phyloP scores from a whole-genome alignment of 1,140 invertebrate genomes.

The Rhizoglyphus robini region DNA sequence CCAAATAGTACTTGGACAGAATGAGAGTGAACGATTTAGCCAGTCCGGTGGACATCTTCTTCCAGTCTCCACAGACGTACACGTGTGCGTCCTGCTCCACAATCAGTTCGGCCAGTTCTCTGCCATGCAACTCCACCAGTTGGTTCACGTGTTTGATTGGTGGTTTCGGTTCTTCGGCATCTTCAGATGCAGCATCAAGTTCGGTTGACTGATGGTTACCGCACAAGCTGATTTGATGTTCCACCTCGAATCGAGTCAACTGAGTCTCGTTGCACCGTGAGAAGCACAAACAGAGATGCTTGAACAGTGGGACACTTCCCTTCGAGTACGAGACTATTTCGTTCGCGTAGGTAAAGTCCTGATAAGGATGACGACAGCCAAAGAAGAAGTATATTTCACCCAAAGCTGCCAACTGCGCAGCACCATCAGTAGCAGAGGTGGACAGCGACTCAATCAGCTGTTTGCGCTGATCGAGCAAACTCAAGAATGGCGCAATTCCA shows the following conservation, averaged over 20 bases:
- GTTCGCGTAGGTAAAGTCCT: constrained; percentile 47
- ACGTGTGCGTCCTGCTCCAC: constrained; percentile 42
- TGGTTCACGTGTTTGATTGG: constrained; percentile 41
- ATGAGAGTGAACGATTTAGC: constrained; percentile 43
- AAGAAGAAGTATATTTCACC: constrained; percentile 50
- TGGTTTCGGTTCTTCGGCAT: not conserved
- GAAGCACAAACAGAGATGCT: constrained; percentile 46
- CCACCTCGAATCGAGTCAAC: not conserved
- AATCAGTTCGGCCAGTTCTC: constrained; percentile 43
- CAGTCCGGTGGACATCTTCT: constrained; percentile 54
- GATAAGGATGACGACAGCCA: constrained; percentile 52
- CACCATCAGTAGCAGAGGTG: too few species aligned
- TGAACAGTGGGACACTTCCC: constrained; percentile 33
- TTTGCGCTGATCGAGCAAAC: constrained; percentile 33
- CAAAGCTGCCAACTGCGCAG: constrained; percentile 25
- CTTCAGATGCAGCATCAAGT: not conserved
- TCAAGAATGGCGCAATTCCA: constrained; percentile 60
- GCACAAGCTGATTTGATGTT: not conserved
- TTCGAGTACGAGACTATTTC: constrained; percentile 43
- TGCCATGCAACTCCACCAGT: constrained; percentile 40
- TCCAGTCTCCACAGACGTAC: constrained; percentile 64
- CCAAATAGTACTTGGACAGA: constrained; percentile 35
- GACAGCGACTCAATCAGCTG: too few species aligned
- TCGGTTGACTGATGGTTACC: too few species aligned
- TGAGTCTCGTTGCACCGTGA: constrained; percentile 42